These are phyloP conservation scores for Folsomia manolachei DNA, from an alignment of 2,888 invertebrate genomes.

Conservation along the genomic window DNA sequence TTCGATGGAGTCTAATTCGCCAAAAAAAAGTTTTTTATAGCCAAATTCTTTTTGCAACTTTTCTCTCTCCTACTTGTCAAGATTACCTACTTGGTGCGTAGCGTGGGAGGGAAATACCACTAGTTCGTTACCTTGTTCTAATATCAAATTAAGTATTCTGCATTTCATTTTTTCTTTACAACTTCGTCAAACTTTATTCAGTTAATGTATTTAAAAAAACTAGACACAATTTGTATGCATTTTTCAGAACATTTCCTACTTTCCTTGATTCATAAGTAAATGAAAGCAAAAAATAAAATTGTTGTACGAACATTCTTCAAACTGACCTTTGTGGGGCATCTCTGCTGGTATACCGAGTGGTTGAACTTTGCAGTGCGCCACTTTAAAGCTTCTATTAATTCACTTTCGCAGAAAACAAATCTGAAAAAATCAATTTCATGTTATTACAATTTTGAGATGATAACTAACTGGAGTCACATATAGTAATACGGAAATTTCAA, in stretches of 20 bases:
- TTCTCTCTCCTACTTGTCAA: neutral
- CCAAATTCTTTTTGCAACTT: neutral
- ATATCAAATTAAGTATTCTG: no score
- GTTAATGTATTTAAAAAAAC: no score
- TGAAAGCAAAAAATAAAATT: conserved; percentile 10
- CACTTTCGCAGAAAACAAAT: conserved; percentile 5
- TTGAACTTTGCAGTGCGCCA: conserved; percentile 51
- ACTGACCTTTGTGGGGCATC: conserved; percentile 81
- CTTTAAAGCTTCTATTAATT: conserved; percentile 27
- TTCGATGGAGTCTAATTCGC: neutral
- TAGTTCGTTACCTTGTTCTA: no score
- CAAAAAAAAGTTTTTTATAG: neutral
- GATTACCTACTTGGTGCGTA: no score
- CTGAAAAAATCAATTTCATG: neutral
- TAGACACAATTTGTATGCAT: no score
- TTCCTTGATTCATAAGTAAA: conserved; percentile 6
- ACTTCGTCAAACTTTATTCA: no score
- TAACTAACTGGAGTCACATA: no score
- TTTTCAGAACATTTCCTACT: neutral
- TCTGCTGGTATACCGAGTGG: conserved; percentile 54
- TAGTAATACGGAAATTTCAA: no score
- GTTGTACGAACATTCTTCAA: conserved; percentile 44
- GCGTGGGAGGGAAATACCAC: neutral
- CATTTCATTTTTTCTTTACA: no score
- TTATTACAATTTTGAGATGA: neutral